Evolutionary conservation across 2,797 vertebrate species (phyloP).

Genomic region (Otolemur crassicaudatus): DNA sequence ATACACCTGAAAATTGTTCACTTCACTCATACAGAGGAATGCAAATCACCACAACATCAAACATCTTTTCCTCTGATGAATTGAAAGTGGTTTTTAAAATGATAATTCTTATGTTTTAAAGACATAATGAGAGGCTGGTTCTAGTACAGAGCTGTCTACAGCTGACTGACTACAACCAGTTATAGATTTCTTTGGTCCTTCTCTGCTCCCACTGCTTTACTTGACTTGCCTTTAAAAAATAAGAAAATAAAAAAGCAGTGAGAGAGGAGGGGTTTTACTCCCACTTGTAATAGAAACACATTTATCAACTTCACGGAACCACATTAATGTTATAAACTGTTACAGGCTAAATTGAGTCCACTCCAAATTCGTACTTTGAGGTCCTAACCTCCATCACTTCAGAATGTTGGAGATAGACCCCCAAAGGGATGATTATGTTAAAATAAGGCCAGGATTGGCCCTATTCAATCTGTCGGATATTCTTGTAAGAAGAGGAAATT

Average conservation of each 20-base stretch:
- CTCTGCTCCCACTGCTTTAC: neutral
- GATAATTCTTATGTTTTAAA: neutral
- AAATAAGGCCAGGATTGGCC: neutral
- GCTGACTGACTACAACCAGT: neutral
- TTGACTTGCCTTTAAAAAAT: neutral
- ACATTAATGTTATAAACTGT: neutral
- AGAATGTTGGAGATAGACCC: neutral
- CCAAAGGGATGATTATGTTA: neutral
- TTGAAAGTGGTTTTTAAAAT: conserved; percentile 21
- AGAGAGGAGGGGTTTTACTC: neutral
- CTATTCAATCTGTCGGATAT: neutral
- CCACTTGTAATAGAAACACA: neutral
- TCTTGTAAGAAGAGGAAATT: neutral
- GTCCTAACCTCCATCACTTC: neutral
- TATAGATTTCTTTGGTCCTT: neutral
- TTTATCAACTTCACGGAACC: neutral
- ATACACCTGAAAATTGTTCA: neutral
- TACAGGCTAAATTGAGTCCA: neutral
- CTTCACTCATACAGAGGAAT: neutral
- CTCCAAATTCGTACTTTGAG: neutral
- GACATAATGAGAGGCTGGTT: neutral
- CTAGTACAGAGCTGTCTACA: neutral
- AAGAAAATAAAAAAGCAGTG: neutral
- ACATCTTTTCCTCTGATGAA: neutral
- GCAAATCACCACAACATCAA: neutral